Percentiles rank a stretch among this genome's conserved stretches.
phyloP scores from a whole-genome alignment of 2,888 invertebrate species.

The Ceratothoa steindachneri region DNA sequence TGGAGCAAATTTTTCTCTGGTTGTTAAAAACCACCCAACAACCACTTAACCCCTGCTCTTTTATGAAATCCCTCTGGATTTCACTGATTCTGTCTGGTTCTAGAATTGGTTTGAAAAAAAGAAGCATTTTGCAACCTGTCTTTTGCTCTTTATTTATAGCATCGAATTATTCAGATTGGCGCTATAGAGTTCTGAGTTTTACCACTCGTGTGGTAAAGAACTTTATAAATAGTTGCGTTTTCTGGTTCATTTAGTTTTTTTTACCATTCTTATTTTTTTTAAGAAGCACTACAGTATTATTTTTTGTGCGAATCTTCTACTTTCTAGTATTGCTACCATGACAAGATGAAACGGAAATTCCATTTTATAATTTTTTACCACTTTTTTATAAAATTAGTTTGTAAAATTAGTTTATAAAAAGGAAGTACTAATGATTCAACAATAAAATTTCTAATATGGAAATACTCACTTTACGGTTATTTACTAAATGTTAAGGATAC shows the following conservation, averaged over 20 bases:
- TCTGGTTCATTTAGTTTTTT: neutral
- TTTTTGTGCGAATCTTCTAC: neutral
- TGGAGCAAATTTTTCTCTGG: no score
- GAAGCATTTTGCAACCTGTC: no score
- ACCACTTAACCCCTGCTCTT: no score
- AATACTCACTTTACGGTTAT: slow-evolving; percentile 45
- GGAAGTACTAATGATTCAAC: slow-evolving; percentile 7
- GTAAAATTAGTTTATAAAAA: slow-evolving; percentile 45
- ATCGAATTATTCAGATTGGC: no score
- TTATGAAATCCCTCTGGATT: no score
- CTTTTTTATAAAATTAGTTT: slow-evolving; percentile 42
- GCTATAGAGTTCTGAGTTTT: no score
- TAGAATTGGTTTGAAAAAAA: no score
- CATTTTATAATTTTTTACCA: slow-evolving; percentile 11
- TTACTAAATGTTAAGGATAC: slow-evolving; percentile 34
- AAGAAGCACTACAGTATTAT: slow-evolving; percentile 5
- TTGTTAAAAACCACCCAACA: no score
- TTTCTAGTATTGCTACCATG: neutral
- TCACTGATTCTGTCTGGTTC: no score
- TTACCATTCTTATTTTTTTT: slow-evolving; percentile 27
- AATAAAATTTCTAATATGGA: neutral
- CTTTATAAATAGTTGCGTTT: no score
- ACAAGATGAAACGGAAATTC: slow-evolving; percentile 5
- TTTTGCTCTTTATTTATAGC: no score
- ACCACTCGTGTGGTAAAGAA: no score